Evolutionary conservation across 1,140 invertebrate genomes (phyloP).

Genomic region (Melanaphis sacchari): DNA sequence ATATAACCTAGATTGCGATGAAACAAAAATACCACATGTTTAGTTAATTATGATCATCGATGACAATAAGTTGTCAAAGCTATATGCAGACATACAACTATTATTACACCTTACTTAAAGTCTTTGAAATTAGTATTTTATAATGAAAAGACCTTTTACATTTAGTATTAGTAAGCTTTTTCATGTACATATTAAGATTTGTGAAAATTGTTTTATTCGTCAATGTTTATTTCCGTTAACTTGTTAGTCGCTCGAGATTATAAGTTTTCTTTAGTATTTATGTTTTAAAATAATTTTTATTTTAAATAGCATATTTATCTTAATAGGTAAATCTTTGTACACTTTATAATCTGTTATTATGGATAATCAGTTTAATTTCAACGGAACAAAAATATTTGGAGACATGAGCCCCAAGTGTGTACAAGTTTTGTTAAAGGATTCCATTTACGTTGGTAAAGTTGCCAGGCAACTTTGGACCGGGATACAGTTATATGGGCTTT

Average conservation of each 20-base stretch:
- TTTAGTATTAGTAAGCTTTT: background rate
- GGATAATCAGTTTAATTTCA: background rate
- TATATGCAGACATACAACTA: background rate
- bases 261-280: background rate
- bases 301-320: background rate
- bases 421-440: constrained; percentile 16
- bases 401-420: background rate
- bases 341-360: background rate
- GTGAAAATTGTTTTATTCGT: background rate
- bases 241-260: background rate
- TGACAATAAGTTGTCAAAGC: background rate
- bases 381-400: background rate
- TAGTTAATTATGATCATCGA: background rate
- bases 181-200: background rate
- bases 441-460: constrained; percentile 30
- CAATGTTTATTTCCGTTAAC: background rate
- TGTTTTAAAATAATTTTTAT: background rate
- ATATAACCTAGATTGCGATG: background rate
- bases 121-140: background rate
- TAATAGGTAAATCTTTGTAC: background rate
- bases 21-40: background rate
- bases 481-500: constrained; percentile 27
- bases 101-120: background rate
- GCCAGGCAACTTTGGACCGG: constrained; percentile 2
- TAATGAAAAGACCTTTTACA: background rate